A percentile compares a stretch with the other conserved stretches of the same genome.
Evolutionary conservation across 2,113 vertebrate genomes (phyloP).

Genomic region (Forbesichthys agassizii): DNA sequence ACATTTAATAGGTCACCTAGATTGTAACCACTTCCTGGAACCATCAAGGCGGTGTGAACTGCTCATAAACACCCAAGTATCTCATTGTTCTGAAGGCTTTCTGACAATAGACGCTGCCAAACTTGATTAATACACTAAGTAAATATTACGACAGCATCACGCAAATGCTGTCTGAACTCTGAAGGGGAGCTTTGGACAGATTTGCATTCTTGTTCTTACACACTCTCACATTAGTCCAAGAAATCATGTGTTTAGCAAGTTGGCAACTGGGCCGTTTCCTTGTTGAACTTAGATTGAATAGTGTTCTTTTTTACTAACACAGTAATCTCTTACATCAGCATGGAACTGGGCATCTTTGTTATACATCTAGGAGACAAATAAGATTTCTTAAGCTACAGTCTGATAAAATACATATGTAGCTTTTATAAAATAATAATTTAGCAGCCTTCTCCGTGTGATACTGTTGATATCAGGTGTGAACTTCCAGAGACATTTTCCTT

Average conservation of each 20-base stretch:
- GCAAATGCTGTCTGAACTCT: constrained; percentile 18
- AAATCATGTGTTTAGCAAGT: constrained; percentile 53
- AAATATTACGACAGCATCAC: too few relatives aligned
- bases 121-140: too few relatives aligned
- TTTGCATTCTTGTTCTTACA: constrained; percentile 60
- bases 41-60: too few relatives aligned
- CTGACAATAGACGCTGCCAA: too few relatives aligned
- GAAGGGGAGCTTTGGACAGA: constrained; percentile 69
- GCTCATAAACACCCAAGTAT: too few relatives aligned
- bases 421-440: constrained; percentile 33
- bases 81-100: too few relatives aligned
- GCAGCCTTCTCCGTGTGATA: constrained; percentile 13
- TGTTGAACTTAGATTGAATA: constrained; percentile 41
- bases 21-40: too few relatives aligned
- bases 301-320: constrained; percentile 24
- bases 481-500: constrained; percentile 35
- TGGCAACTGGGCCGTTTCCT: constrained; percentile 56
- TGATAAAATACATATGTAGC: constrained; percentile 45
- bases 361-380: constrained; percentile 35
- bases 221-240: constrained; percentile 54
- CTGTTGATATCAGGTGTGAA: constrained; percentile 29
- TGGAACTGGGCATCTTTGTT: constrained; percentile 28
- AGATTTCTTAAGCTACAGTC: constrained; percentile 26
- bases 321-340: constrained; percentile 12
- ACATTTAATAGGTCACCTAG: too few relatives aligned